Evolutionary conservation across 2,797 vertebrate genomes (phyloP).

Genomic region (Enteromius thamalakanensis): DNA sequence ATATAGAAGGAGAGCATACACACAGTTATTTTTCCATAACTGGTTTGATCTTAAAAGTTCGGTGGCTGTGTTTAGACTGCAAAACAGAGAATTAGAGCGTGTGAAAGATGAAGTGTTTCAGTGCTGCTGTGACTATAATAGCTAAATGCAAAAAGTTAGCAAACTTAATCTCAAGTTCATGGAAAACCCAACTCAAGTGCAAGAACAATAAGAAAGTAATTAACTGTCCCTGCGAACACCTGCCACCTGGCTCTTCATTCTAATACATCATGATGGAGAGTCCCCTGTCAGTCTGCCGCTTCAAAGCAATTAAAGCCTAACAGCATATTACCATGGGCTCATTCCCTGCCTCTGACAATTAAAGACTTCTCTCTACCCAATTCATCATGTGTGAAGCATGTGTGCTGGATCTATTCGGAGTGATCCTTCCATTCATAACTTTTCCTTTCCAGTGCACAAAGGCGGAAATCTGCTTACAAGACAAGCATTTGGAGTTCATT

Average conservation of each 20-base stretch:
- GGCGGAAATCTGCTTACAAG: slow-evolving; percentile 36
- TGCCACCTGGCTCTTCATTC: slow-evolving; percentile 71
- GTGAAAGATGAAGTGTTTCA: not conserved
- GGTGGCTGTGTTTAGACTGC: not conserved
- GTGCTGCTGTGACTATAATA: not conserved
- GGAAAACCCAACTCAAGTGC: slow-evolving; percentile 7
- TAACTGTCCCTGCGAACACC: slow-evolving; percentile 62
- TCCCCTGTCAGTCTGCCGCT: slow-evolving; percentile 64
- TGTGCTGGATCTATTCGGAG: not conserved
- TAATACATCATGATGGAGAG: slow-evolving; percentile 65
- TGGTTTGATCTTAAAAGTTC: slow-evolving; percentile 4
- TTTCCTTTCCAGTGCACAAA: slow-evolving; percentile 15
- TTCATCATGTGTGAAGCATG: slow-evolving; percentile 54
- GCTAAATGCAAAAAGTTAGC: slow-evolving; percentile 23
- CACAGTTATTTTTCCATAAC: not conserved
- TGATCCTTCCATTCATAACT: slow-evolving; percentile 6
- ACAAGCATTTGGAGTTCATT: slow-evolving; percentile 27
- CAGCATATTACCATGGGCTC: slow-evolving; percentile 69
- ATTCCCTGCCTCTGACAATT: slow-evolving; percentile 67
- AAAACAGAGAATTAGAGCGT: slow-evolving; percentile 45
- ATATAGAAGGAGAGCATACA: not conserved
- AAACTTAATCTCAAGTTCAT: slow-evolving; percentile 33
- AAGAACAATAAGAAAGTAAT: slow-evolving; percentile 64
- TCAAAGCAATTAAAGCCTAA: slow-evolving; percentile 73
- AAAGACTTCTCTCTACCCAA: slow-evolving; percentile 46